Evolutionary conservation across 2,113 vertebrate species (phyloP).

Genomic region (Terrapene triunguis): DNA sequence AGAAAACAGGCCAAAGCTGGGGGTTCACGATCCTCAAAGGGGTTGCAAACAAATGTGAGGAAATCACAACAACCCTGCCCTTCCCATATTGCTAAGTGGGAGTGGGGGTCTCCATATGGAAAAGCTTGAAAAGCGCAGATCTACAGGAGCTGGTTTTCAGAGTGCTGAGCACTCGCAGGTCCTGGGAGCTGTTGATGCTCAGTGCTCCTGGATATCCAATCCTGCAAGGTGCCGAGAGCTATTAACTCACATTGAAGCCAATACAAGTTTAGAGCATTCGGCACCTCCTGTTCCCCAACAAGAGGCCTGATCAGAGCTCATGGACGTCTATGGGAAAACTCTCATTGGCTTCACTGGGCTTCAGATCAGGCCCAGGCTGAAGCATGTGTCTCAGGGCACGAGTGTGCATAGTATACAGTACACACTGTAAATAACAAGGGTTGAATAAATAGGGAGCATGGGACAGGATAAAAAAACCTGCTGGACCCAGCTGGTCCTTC

Average conservation of each 20-base stretch:
- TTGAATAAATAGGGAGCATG: neutral
- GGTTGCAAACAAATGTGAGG: neutral
- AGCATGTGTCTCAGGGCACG: neutral
- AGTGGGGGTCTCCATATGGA: neutral
- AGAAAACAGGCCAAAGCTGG: neutral
- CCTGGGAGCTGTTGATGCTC: neutral
- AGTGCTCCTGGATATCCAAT: neutral
- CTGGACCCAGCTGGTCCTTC: neutral
- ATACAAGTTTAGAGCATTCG: neutral
- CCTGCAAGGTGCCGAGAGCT: neutral
- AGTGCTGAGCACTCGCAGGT: neutral
- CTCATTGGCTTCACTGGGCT: neutral
- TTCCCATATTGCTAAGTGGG: neutral
- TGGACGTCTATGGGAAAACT: neutral
- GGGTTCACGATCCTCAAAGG: neutral
- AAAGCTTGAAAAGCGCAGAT: neutral
- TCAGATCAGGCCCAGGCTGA: too few species aligned
- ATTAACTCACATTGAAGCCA: neutral
- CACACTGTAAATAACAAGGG: neutral
- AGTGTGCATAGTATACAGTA: neutral
- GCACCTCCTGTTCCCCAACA: neutral
- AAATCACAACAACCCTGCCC: neutral
- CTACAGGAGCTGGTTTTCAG: neutral
- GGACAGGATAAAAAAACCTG: neutral
- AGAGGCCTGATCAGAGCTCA: neutral